These are phyloP conservation scores for Brachyhypopomus gauderio DNA, from an alignment of 2,113 vertebrate genomes.

Conservation along the genomic window DNA sequence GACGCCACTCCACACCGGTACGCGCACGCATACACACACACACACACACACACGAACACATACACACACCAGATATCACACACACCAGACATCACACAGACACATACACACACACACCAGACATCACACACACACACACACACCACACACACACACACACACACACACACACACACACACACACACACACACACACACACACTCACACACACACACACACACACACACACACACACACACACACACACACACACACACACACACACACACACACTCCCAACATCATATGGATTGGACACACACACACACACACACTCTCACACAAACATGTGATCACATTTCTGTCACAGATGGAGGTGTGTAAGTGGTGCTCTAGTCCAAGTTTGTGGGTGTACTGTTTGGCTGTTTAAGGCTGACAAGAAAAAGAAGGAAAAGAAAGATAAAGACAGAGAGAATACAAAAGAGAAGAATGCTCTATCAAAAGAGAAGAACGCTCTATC, in stretches of 20 bases:
- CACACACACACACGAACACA: not conserved
- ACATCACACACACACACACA: constrained; percentile 5
- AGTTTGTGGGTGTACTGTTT: not conserved
- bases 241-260: too few relatives aligned
- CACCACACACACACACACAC: not conserved
- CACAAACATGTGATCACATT: too few relatives aligned
- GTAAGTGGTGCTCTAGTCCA: not conserved
- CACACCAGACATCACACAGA: not conserved
- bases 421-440: constrained; percentile 97
- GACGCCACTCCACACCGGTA: constrained; percentile 79
- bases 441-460: constrained; percentile 92
- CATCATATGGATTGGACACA: not conserved
- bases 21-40: constrained; percentile 43
- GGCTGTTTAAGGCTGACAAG: constrained; percentile 73
- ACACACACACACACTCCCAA: too few relatives aligned
- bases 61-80: too few relatives aligned
- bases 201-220: too few relatives aligned
- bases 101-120: constrained; percentile 18
- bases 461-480: constrained; percentile 86
- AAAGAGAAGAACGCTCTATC: constrained; percentile 82
- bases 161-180: not conserved
- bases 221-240: too few relatives aligned
- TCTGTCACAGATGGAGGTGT: too few relatives aligned
- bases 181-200: too few relatives aligned
- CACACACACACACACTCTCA: not conserved